Base-by-base conservation (phyloP, 2,113 vertebrate genomes). In the Tupaia tana region DNA sequence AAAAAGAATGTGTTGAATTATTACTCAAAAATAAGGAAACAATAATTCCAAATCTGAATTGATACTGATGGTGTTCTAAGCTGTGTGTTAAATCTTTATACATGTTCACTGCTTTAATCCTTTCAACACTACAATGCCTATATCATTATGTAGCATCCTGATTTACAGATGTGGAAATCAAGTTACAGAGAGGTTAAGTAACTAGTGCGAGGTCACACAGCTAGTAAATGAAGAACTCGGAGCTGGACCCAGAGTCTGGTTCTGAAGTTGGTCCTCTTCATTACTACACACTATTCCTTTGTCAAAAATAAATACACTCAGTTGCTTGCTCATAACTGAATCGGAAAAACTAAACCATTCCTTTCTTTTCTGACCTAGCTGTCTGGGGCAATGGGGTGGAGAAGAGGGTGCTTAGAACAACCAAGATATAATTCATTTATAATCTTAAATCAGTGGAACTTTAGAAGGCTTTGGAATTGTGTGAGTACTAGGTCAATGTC, bases 151-250 rank as follows among this genome's bases (percentile, higher is more conserved):
- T 84, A 73, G 81, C 9, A 71, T 77, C 10, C 15, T 70, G 83
- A 71, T 77, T 96, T 92, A 89, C 1, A 93, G 94, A 86, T 73
- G 95, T 93, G 69, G 73, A 92, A 92, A 91, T 1, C 10, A 54
- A 95, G 69, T 64, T 64, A 74, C 1, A 86, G 82, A 95, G 19
- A 95, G 9, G 52, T 85, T 56, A 91, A 54, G 54, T n/a, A 80
- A 89, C 29, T 67, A 91, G 24, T 82, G 56, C 6, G 90, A 93
- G 74, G 43, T 94, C 91, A 96, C 54, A 79, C 10, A 92, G 54
- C 20, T 74, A 52, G 59, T 64, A 81, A 67, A 88, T 43, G 73
- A 25, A 82, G 82, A 89, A 8, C 19, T 92, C n/a, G 10, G 54
- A 86, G 64, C 58, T 34, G 19, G 78, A 90, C 12, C 11, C n/a